Base-by-base conservation (phyloP, 2,888 invertebrate genomes). In the Aplocera efformata region DNA sequence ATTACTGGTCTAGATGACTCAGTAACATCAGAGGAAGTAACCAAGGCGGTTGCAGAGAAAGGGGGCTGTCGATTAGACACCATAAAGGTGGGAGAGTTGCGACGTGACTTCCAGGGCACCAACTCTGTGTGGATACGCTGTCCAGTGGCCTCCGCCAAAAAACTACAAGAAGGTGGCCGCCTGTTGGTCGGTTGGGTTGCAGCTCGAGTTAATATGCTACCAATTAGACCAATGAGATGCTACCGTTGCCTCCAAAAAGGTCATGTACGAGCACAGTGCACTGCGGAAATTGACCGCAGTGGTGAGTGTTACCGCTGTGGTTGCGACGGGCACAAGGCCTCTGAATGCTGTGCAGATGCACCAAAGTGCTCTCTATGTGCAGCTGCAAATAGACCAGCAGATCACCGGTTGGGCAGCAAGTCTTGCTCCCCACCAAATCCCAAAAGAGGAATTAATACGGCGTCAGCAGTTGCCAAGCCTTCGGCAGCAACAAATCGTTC, bases 1-100 rank as follows among this genome's bases (percentile, higher is more conserved):
- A n/a, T 42, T 1, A 10, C 26, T 10, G 37, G 42, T 7, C 33
- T 42, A 0, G 42, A 42, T 9, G 42, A 42, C 23, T 29, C 42
- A 0, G 32, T 28, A 1, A 11, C 24, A 4, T 7, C 6, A 7
- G 32, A 20, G 0, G 42, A 42, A 1, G 7, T 42, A 0, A 7
- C 9, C 0, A 3, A 9, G 1, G 30, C 31, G 0, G 21, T 37
- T 0, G 28, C 28, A 0, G 8, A 7, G 1, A 7, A 9, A 1
- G 32, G 39, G 1, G 10, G 8, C 3, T 39, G 39, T 5, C 0
- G 7, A 1, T 3, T 3, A 0, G 23, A 32, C 0, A 3, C 13
- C 0, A n/a, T 39, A 0, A 27, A 22, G 7, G 9, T 10, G 1
- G 32, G 39, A 0, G 28, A 39, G 2, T 11, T 39, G 1, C 10